Percentiles rank a stretch among this genome's conserved stretches.
Evolutionary conservation across 2,113 vertebrate species (phyloP).

Genomic region (Elephantulus edwardii): DNA sequence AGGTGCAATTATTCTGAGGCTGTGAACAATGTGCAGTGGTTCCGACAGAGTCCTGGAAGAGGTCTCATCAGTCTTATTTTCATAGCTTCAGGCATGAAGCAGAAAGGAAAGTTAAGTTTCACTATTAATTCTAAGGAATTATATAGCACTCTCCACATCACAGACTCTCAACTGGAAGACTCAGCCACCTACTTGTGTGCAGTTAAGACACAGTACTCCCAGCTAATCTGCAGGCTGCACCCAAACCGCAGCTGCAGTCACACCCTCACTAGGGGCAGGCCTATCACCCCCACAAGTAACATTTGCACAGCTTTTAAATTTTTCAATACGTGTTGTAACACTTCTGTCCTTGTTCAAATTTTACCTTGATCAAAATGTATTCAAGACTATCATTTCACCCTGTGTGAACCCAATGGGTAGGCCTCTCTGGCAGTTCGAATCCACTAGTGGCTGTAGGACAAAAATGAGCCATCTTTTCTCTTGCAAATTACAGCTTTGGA

Average conservation of each 20-base stretch:
- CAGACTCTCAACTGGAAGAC: not conserved
- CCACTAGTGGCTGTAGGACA: too few species aligned
- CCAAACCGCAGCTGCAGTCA: not conserved
- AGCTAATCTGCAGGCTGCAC: not conserved
- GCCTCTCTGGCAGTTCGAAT: too few species aligned
- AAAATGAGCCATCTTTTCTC: too few species aligned
- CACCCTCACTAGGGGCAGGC: accelerated
- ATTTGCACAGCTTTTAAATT: not conserved
- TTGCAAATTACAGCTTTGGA: too few species aligned
- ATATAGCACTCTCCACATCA: not conserved
- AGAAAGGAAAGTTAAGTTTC: not conserved
- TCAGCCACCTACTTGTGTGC: not conserved
- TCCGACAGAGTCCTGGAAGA: not conserved
- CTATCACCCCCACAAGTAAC: accelerated
- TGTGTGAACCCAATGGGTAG: too few species aligned
- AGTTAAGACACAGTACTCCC: not conserved
- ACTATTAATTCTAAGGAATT: not conserved
- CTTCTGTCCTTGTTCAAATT: not conserved
- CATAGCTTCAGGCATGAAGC: not conserved
- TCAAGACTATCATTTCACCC: not conserved
- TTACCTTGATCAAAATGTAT: too few species aligned
- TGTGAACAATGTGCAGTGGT: accelerated
- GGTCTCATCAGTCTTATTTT: not conserved
- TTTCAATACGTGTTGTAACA: not conserved
- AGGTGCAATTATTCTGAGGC: not conserved